Conservation (phyloP, 2,113 vertebrate species). For the Megaceryle maxima region DNA sequence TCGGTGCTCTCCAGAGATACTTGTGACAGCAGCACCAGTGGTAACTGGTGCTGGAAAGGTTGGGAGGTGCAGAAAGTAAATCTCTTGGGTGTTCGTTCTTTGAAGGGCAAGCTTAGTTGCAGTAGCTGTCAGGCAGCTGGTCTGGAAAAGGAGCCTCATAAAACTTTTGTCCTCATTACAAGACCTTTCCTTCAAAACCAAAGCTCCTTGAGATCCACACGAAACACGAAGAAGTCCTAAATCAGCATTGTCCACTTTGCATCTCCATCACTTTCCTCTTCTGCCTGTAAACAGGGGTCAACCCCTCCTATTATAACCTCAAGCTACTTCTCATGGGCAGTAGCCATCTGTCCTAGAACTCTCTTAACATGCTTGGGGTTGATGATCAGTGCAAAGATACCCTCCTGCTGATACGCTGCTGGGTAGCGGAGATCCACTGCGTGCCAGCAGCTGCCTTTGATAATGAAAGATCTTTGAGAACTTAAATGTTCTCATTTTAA, state of each 20-base stretch:
- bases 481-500: background rate
- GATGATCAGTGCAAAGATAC: background rate
- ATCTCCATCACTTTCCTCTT: background rate
- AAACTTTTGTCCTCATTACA: background rate
- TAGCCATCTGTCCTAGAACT: rapidly evolving
- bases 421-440: background rate
- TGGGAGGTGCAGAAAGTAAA: background rate
- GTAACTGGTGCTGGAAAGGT: background rate
- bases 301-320: background rate
- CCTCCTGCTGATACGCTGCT: background rate
- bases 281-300: background rate
- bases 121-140: background rate
- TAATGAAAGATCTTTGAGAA: background rate
- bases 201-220: background rate
- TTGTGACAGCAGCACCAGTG: background rate
- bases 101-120: background rate
- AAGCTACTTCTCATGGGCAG: background rate
- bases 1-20: background rate
- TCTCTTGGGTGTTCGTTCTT: background rate
- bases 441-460: slow-evolving; percentile 35
- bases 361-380: background rate
- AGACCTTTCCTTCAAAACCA: background rate
- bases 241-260: background rate
- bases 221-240: background rate
- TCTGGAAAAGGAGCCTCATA: background rate